Evolutionary conservation across 2,888 invertebrate genomes (phyloP).

Genomic region (Vandiemenella viatica): DNA sequence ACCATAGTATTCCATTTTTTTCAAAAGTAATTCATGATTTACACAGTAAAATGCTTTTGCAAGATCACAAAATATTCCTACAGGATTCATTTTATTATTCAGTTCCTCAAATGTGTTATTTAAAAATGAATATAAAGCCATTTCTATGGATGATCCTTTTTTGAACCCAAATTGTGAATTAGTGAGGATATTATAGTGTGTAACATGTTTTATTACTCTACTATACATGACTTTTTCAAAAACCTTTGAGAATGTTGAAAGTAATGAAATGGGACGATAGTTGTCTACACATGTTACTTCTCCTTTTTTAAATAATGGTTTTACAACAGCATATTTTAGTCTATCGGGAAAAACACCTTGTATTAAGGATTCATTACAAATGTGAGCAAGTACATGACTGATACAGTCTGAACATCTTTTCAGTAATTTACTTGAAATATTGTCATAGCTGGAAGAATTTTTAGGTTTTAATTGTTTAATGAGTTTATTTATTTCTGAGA

Average conservation of each 20-base stretch:
- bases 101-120: not conserved
- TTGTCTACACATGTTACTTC: not conserved
- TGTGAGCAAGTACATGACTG: not conserved
- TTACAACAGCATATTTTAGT: conserved; percentile 1
- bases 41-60: not conserved
- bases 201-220: too few species aligned
- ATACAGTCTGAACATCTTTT: too few species aligned
- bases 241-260: conserved; percentile 3
- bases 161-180: not conserved
- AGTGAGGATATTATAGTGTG: not conserved
- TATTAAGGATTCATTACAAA: not conserved
- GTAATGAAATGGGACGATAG: conserved; percentile 1
- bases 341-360: conserved; percentile 1
- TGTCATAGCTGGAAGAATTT: not conserved
- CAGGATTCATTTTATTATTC: not conserved
- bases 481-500: not conserved
- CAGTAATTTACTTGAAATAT: too few species aligned
- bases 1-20: not conserved
- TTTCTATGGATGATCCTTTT: not conserved
- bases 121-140: not conserved
- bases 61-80: not conserved
- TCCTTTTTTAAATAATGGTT: conserved; percentile 3
- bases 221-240: conserved; percentile 1
- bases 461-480: conserved; percentile 1
- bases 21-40: too few species aligned